These are phyloP conservation scores for Ornithoptera alexandrae DNA, from an alignment of 2,888 invertebrate species.

Conservation along the genomic window DNA sequence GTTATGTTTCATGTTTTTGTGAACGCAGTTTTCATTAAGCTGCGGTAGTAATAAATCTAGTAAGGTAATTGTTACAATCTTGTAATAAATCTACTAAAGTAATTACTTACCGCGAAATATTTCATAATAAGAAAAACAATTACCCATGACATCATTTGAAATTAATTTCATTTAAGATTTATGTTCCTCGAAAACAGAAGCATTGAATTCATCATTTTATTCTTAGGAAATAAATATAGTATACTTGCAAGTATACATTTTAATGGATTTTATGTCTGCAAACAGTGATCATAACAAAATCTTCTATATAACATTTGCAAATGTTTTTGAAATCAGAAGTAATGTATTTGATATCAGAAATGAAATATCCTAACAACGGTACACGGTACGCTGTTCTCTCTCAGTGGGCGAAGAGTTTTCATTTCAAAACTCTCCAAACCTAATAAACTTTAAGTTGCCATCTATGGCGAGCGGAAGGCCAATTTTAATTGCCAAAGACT, in stretches of 20 bases:
- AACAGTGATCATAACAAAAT: too few species aligned
- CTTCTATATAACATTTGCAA: neutral
- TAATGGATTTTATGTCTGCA: too few species aligned
- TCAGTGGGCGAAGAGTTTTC: too few species aligned
- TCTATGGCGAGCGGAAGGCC: too few species aligned
- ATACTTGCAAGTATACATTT: too few species aligned
- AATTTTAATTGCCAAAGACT: too few species aligned
- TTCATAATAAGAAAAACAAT: conserved; percentile 7
- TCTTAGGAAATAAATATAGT: neutral
- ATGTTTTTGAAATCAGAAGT: neutral
- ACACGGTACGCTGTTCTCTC: too few species aligned
- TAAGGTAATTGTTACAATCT: conserved; percentile 6
- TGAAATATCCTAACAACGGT: neutral
- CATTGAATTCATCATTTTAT: neutral
- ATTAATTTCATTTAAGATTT: conserved; percentile 9
- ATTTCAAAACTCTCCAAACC: too few species aligned
- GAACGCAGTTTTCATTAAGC: conserved; percentile 17
- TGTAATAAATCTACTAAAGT: conserved; percentile 19
- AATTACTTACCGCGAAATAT: conserved; percentile 16
- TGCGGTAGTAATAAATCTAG: conserved; percentile 17
- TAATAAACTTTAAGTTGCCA: too few species aligned
- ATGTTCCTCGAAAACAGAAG: neutral
- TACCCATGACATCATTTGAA: neutral
- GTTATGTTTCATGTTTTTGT: conserved; percentile 17
- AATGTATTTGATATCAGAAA: neutral